Evolutionary conservation across 2,113 vertebrate species (phyloP), one percentile per base, ranked within the genome.

Genomic region (Entosphenus tridentatus): DNA sequence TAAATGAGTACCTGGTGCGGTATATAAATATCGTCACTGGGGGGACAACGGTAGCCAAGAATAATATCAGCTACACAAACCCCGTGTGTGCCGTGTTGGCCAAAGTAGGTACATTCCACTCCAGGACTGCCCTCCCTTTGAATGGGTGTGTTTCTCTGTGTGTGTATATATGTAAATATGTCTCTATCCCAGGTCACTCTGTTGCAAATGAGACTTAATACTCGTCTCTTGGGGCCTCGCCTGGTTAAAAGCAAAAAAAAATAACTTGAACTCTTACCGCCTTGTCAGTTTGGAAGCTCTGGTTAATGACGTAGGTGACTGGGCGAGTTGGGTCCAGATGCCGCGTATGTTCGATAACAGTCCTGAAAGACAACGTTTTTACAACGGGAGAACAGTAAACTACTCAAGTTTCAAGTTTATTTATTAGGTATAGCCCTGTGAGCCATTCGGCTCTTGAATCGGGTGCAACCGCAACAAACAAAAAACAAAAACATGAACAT

Each of bases 311-410:
- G 70, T 78, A 95, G 56, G 93, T 98, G 70, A 96, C 88, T 0
- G 88, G 87, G 57, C 90, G 80, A 12, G 83, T 81, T 7, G 80
- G 77, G 73, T 96, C 93, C 72, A 93, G 75, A 71, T 76, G 77
- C 78, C 84, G 92, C 71, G 90, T 96, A 70, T 87, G 81, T 69
- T 77, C 67, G 71, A 95, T 86, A 77, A 95, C 59, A 2, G 80
- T 85, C 80, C 93, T 98, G 78, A 62, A 62, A 67, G 9, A 11
- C n/a, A 67, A 65, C 62, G 18, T 21, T 21, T 21, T 21, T 21
- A 21, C 21, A 21, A 10, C 62, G 62, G 8, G 62, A 8, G 10
- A n/a, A 65, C 7, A 8, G 62, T 18, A 69, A 12, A 54, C 13
- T 5, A 10, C 59, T 69, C 55, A 57, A 69, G 11, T 13, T n/a